A percentile compares a stretch with the other conserved stretches of the same genome.
Conservation (phyloP, 2,797 vertebrate species). For the Basileuterus tristriatus region DNA sequence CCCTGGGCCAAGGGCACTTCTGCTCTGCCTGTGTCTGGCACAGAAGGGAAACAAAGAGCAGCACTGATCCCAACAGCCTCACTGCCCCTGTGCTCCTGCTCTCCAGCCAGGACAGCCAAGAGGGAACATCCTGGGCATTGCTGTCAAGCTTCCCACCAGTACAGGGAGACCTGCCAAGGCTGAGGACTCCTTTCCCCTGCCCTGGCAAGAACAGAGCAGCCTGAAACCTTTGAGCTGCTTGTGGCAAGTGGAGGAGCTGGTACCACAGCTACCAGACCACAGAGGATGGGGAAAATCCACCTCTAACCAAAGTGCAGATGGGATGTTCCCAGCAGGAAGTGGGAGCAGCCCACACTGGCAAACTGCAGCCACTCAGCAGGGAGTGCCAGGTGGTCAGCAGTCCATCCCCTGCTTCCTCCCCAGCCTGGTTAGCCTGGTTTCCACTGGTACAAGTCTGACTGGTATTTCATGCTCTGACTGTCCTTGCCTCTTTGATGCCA, state of each 20-base stretch:
- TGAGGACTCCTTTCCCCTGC: not conserved
- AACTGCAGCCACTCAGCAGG: not conserved
- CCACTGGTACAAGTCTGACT: not conserved
- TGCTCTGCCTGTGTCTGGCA: not conserved
- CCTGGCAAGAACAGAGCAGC: not conserved
- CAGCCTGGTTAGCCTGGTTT: not conserved
- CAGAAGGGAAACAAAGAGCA: not conserved
- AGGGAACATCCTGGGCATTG: not conserved
- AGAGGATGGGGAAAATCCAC: not conserved
- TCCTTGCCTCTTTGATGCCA: not conserved
- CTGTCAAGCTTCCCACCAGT: not conserved
- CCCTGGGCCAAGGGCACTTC: not conserved
- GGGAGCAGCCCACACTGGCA: not conserved
- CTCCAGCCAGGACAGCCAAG: not conserved
- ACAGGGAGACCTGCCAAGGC: not conserved
- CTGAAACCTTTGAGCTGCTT: not conserved
- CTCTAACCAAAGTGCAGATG: not conserved
- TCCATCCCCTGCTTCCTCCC: not conserved
- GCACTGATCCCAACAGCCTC: not conserved
- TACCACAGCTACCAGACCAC: not conserved
- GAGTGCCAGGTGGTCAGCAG: conserved; percentile 43
- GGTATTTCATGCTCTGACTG: conserved; percentile 25
- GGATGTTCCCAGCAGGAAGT: conserved; percentile 40
- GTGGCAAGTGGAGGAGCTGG: not conserved
- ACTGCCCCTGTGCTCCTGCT: not conserved